Percentiles rank a stretch among this genome's conserved stretches.
These are phyloP conservation scores for Pempheris klunzingeri DNA, from an alignment of 2,797 vertebrate genomes.

Conservation along the genomic window DNA sequence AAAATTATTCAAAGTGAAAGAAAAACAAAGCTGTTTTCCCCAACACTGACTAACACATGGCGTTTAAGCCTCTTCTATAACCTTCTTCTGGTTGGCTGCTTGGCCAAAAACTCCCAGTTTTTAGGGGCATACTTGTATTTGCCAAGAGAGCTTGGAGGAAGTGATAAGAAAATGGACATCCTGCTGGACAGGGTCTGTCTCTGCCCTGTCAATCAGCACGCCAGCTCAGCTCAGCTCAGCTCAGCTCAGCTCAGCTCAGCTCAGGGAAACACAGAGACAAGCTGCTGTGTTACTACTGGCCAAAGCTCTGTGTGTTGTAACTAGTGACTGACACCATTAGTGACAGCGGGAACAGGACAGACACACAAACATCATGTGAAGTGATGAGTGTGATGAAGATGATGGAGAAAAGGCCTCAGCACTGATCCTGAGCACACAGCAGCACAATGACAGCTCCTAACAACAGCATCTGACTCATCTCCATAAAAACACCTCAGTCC, in stretches of 20 bases:
- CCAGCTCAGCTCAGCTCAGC: constrained; percentile 27
- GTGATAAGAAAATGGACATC: constrained; percentile 74
- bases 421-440: not conserved
- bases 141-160: constrained; percentile 58
- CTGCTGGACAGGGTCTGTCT: constrained; percentile 50
- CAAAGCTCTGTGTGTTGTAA: not conserved
- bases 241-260: constrained; percentile 23
- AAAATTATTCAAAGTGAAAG: not conserved
- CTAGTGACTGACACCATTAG: constrained; percentile 4
- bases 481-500: not conserved
- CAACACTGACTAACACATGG: too few relatives aligned
- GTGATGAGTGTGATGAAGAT: not conserved
- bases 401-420: constrained; percentile 19
- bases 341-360: constrained; percentile 6
- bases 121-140: constrained; percentile 1
- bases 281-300: constrained; percentile 6
- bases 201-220: constrained; percentile 61
- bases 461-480: not conserved
- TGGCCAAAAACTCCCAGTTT: constrained; percentile 10
- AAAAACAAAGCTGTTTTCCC: not conserved
- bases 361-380: constrained; percentile 4
- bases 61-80: constrained; percentile 2
- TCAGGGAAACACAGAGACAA: constrained; percentile 19
- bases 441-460: too few relatives aligned
- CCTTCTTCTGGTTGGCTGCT: constrained; percentile 33